Percentiles rank a stretch among this genome's conserved stretches.
Evolutionary conservation across 2,113 vertebrate genomes (phyloP).

Genomic region (Cyphotilapia sp.): DNA sequence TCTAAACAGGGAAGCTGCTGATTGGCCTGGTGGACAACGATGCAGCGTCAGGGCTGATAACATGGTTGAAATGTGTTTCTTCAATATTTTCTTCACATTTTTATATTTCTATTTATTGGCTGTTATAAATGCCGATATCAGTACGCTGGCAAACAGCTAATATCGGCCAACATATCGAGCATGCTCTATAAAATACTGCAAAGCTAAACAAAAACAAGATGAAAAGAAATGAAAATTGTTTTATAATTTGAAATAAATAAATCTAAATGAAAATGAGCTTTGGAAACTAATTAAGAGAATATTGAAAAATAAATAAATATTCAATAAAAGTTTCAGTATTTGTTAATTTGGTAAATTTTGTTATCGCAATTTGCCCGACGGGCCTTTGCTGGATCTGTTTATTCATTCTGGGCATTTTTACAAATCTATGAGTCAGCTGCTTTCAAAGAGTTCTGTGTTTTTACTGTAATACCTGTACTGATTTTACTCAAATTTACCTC

Average conservation of each 20-base stretch:
- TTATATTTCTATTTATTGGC: neutral
- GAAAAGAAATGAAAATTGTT: neutral
- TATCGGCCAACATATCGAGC: neutral
- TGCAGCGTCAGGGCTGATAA: neutral
- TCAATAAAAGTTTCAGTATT: neutral
- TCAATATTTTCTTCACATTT: neutral
- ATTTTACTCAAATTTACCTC: neutral
- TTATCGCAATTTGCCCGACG: neutral
- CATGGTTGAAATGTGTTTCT: neutral
- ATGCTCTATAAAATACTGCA: neutral
- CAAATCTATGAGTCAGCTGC: neutral
- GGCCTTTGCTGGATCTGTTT: neutral
- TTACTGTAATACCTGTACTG: neutral
- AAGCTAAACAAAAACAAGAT: neutral
- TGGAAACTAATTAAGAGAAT: neutral
- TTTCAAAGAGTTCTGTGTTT: neutral
- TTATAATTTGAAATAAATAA: neutral
- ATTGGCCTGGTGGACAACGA: neutral
- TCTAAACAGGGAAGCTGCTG: neutral
- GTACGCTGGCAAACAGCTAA: neutral
- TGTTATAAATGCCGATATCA: neutral
- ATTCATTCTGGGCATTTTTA: neutral
- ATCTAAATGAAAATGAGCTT: neutral
- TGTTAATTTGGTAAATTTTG: neutral
- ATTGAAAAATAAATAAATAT: neutral